Evolutionary conservation across 2,888 invertebrate genomes (phyloP).

Genomic region (Meloe dianella): DNA sequence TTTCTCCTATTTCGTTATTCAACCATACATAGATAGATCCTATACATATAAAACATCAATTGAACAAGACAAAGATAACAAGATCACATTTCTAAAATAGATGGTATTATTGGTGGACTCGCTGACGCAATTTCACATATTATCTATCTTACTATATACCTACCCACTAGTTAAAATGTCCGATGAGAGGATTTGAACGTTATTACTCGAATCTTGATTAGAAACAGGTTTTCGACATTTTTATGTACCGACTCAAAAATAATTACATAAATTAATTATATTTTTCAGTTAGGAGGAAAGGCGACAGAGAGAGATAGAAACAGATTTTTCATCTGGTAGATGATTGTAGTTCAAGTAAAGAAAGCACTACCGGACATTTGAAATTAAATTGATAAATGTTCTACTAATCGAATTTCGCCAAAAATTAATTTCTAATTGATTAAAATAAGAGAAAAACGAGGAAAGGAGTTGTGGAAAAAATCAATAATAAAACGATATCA

Average conservation of each 20-base stretch:
- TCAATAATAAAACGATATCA: not conserved
- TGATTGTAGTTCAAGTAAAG: not conserved
- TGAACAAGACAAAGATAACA: constrained; percentile 28
- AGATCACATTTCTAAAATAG: constrained; percentile 18
- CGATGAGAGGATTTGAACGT: constrained; percentile 35
- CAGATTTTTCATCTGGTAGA: not conserved
- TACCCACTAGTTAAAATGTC: constrained; percentile 32
- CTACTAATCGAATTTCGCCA: constrained; percentile 12
- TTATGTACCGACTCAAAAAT: constrained; percentile 33
- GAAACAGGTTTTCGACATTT: constrained; percentile 46
- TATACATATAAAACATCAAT: not conserved
- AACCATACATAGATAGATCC: not conserved
- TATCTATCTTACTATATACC: constrained; percentile 39
- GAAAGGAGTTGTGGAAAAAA: constrained; percentile 6
- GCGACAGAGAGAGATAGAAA: not conserved
- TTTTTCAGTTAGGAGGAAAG: constrained; percentile 19
- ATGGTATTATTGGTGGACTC: constrained; percentile 8
- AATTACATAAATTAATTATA: constrained; percentile 36
- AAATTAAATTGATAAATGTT: constrained; percentile 12
- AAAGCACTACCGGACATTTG: constrained; percentile 21
- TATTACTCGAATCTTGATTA: constrained; percentile 50
- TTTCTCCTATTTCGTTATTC: constrained; percentile 22
- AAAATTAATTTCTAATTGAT: constrained; percentile 7
- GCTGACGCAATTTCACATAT: constrained; percentile 35
- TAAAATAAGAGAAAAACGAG: not conserved